Conservation (phyloP, 2,888 invertebrate species). For the Tribolium freemani region DNA sequence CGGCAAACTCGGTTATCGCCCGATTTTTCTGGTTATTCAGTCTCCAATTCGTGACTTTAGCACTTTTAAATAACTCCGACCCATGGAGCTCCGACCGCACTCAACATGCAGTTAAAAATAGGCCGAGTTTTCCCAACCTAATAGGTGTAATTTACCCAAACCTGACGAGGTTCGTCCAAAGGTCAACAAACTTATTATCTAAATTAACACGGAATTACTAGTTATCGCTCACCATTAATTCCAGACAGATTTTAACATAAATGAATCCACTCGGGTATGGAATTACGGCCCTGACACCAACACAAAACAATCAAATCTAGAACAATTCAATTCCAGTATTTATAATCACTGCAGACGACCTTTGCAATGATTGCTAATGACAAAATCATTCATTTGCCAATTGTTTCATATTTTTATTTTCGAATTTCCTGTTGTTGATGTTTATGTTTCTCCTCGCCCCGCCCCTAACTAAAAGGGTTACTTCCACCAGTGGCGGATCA, state of each 20-base stretch:
- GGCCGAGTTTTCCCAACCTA: not conserved
- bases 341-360: not conserved
- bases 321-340: slow-evolving; percentile 10
- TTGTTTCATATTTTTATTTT: not conserved
- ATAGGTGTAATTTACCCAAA: slow-evolving; percentile 1
- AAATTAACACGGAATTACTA: not conserved
- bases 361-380: not conserved
- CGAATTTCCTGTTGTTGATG: not conserved
- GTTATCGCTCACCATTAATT: not conserved
- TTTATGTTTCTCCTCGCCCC: not conserved
- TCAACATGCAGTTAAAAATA: slow-evolving; percentile 24
- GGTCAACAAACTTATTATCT: slow-evolving; percentile 18
- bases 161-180: not conserved
- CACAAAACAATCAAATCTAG: slow-evolving; percentile 7
- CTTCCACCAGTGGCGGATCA: not conserved
- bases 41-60: slow-evolving; percentile 9
- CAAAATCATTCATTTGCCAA: not conserved
- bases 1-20: not conserved
- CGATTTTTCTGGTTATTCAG: not conserved
- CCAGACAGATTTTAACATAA: slow-evolving; percentile 1
- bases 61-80: not conserved
- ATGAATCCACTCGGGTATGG: not conserved
- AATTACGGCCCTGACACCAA: slow-evolving; percentile 10
- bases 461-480: not conserved
- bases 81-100: too few species aligned